Base-by-base conservation (phyloP, 2,888 invertebrate genomes). In the Scaptomyza reducta region DNA sequence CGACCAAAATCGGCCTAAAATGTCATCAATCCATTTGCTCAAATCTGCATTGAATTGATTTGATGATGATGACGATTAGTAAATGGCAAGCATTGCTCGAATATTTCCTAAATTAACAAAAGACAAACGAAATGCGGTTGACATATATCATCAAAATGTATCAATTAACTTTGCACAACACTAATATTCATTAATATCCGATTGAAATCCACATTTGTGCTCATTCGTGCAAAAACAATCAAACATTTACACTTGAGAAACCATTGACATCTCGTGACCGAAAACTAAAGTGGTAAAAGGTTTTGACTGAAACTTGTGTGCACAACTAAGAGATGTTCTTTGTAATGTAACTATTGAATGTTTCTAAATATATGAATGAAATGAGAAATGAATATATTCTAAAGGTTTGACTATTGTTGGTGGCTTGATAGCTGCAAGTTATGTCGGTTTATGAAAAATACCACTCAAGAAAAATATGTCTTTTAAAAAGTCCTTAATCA, bases 111-210 rank as follows among this genome's bases (percentile, higher is more conserved):
- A 3, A 42, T 6, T 29, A 16, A 44, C 46, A 29, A 29, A 10
- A 29, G 14, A 51, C 33, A 27, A 18, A 31, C 44, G 18, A 53
- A 27, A 40, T 49, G 47, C 41, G 27, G 29, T 33, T 5, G 27
- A 31, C 7, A 64, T 67, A 55, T 33, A 35, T 67, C 38, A 35
- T 63, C 29, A 41, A 56, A 57, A 58, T 78, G 64, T 51, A 59
- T 63, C 55, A 65, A 79, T 70, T 54, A 57, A 63, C 55, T 47
- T n/a, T 9, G 6, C 35, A 35, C 35, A 35, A 1, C 14, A 22
- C 22, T 5, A n/a, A 14, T 13, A 38, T 11, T 44, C 9, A 5
- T 1, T 6, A 0, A n/a, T n/a, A n/a, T n/a, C n/a, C n/a, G n/a
- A n/a, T n/a, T n/a, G n/a, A n/a, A n/a, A n/a, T n/a, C 6, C 18